A percentile compares a stretch with the other conserved stretches of the same genome.
Evolutionary conservation across 1,140 invertebrate genomes (phyloP).

Genomic region (Drosophila triauraria): DNA sequence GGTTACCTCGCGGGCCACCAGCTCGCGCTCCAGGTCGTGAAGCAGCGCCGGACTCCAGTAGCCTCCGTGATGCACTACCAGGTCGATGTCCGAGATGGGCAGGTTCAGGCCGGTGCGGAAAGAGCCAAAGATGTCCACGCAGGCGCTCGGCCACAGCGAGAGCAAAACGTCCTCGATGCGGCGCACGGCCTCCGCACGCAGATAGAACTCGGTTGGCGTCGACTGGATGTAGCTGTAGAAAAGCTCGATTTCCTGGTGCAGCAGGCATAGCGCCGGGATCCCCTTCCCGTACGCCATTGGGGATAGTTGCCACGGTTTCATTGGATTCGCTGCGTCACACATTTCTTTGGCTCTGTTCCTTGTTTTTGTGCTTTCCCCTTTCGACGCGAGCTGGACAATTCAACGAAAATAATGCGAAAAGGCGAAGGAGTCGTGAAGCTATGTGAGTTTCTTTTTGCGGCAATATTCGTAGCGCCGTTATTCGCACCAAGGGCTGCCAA

Average conservation of each 20-base stretch:
- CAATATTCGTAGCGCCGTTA: constrained; percentile 30
- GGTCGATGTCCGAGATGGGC: constrained; percentile 58
- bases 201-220: constrained; percentile 48
- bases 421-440: neutral
- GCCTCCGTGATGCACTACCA: constrained; percentile 32
- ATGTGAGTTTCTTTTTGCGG: neutral
- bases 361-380: neutral
- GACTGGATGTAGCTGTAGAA: constrained; percentile 58
- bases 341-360: neutral
- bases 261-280: constrained; percentile 31
- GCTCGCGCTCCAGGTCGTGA: constrained; percentile 31
- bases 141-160: constrained; percentile 44
- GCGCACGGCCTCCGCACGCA: constrained; percentile 44
- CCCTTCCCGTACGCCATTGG: constrained; percentile 49
- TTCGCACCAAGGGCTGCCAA: constrained; percentile 9
- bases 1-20: constrained; percentile 37
- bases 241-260: constrained; percentile 61
- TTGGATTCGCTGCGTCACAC: constrained; percentile 21
- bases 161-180: constrained; percentile 50
- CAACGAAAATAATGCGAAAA: neutral
- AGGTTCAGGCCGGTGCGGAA: constrained; percentile 58
- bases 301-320: constrained; percentile 44
- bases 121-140: constrained; percentile 60
- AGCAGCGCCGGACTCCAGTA: constrained; percentile 33
- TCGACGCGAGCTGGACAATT: neutral